Evolutionary conservation across 2,888 invertebrate species (phyloP).

Genomic region (Myopa testacea): DNA sequence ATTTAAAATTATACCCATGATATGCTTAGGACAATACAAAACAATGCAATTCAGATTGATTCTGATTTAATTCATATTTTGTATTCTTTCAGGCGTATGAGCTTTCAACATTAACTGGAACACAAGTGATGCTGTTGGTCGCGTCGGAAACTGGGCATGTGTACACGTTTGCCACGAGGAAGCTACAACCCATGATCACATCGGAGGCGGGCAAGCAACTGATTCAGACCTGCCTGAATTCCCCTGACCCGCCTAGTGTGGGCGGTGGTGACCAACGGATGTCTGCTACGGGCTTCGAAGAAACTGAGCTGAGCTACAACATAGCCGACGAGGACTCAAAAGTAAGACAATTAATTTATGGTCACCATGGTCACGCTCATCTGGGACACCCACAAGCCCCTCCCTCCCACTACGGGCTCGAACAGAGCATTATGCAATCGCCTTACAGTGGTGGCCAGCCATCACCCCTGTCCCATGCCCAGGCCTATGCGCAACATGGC

Average conservation of each 20-base stretch:
- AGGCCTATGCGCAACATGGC: constrained; percentile 67
- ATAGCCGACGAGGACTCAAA: constrained; percentile 95
- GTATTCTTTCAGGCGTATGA: constrained; percentile 89
- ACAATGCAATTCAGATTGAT: background rate
- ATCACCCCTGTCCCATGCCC: constrained; percentile 75
- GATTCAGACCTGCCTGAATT: constrained; percentile 98
- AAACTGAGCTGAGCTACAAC: constrained; percentile 97
- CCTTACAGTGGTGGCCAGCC: constrained; percentile 71
- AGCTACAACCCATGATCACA: constrained; percentile 99
- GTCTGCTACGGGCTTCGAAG: constrained; percentile 98
- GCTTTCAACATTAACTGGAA: constrained; percentile 97
- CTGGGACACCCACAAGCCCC: constrained; percentile 74
- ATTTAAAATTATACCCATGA: background rate
- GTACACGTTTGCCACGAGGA: constrained; percentile 98
- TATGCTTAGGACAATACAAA: no score
- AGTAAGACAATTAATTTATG: constrained; percentile 96
- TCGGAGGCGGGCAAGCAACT: constrained; percentile 96
- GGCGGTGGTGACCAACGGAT: constrained; percentile 91
- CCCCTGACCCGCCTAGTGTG: constrained; percentile 87
- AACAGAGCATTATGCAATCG: constrained; percentile 82
- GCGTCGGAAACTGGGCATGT: constrained; percentile 99
- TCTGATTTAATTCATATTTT: background rate
- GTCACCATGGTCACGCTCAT: constrained; percentile 78
- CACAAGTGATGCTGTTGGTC: constrained; percentile 99
- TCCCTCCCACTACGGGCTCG: constrained; percentile 74